Evolutionary conservation across 1,140 invertebrate species (phyloP).

Genomic region (Chironomus tepperi): DNA sequence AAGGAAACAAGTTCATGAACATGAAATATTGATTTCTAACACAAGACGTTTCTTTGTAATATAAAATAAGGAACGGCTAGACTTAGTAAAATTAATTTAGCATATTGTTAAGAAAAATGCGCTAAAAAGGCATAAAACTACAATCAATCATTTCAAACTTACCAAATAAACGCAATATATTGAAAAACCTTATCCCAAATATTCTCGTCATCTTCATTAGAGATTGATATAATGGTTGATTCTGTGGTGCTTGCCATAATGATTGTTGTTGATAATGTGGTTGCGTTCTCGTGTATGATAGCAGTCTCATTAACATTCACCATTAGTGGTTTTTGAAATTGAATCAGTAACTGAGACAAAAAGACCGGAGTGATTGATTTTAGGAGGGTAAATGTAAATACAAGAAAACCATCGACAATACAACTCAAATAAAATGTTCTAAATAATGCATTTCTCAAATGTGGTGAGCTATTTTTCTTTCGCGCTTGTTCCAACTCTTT

Average conservation of each 20-base stretch:
- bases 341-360: constrained; percentile 39
- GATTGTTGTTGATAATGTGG: constrained; percentile 26
- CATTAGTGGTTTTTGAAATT: constrained; percentile 32
- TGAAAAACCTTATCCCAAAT: constrained; percentile 1
- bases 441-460: constrained; percentile 39
- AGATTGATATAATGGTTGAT: constrained; percentile 31
- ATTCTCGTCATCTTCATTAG: constrained; percentile 41
- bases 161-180: neutral
- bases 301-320: neutral
- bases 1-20: no score
- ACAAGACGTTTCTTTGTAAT: no score
- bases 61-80: no score
- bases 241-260: constrained; percentile 27
- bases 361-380: constrained; percentile 44
- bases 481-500: constrained; percentile 41
- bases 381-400: constrained; percentile 39
- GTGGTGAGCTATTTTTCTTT: constrained; percentile 37
- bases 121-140: no score
- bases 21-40: no score
- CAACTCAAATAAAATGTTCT: constrained; percentile 40
- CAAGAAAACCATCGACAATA: constrained; percentile 40
- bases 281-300: neutral
- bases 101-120: no score
- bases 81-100: no score
- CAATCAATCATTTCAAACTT: neutral